Conservation (phyloP, 2,888 invertebrate species). For the Linnaemya tessellans region DNA sequence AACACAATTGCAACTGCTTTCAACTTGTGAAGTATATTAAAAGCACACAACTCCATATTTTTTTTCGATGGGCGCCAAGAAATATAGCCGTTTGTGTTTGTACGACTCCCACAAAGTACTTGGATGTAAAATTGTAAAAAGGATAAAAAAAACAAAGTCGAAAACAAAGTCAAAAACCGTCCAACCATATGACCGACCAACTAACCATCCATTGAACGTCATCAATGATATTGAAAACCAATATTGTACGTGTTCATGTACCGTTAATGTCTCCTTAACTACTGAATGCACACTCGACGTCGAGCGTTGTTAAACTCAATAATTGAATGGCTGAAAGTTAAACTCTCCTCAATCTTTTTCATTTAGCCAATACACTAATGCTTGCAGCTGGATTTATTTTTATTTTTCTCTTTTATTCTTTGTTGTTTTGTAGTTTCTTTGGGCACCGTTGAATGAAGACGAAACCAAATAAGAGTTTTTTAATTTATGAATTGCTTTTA, state of each 20-base stretch:
- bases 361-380: conserved; percentile 8
- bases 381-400: neutral
- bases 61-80: conserved; percentile 40
- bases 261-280: conserved; percentile 65
- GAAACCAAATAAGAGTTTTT: conserved; percentile 15
- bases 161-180: conserved; percentile 55
- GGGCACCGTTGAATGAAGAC: neutral
- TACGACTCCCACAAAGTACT: conserved; percentile 14
- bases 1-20: conserved; percentile 26
- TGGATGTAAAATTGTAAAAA: neutral
- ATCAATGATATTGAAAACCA: conserved; percentile 69
- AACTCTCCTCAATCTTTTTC: conserved; percentile 24
- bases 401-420: neutral
- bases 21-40: conserved; percentile 53
- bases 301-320: conserved; percentile 27
- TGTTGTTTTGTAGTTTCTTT: neutral
- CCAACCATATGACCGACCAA: conserved; percentile 67
- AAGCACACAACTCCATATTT: conserved; percentile 46
- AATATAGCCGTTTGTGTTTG: conserved; percentile 25
- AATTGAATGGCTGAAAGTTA: conserved; percentile 28
- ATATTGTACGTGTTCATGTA: conserved; percentile 71
- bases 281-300: conserved; percentile 13
- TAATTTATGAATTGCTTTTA: conserved; percentile 6
- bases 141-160: neutral
- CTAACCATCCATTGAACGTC: conserved; percentile 68